Evolutionary conservation across 2,113 vertebrate species (phyloP).

Genomic region (Dendropsophus ebraccatus): DNA sequence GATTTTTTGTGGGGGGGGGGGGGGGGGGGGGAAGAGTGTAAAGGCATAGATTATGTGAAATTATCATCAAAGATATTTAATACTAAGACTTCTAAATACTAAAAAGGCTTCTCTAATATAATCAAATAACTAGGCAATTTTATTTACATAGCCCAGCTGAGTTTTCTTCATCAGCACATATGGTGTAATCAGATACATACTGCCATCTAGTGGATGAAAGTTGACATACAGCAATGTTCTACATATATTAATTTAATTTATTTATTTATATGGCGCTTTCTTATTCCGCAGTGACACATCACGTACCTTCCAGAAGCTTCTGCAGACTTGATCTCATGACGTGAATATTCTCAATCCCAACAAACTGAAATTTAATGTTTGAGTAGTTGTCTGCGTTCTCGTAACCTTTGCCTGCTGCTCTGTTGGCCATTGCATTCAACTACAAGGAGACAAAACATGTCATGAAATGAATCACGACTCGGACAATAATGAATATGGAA

Average conservation of each 20-base stretch:
- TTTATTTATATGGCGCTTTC: too few species aligned
- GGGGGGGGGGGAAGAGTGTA: too few species aligned
- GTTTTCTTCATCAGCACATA: background rate
- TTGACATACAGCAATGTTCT: background rate
- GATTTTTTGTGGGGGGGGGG: too few species aligned
- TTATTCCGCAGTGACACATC: too few species aligned
- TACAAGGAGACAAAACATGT: conserved; percentile 64
- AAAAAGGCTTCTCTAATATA: too few species aligned
- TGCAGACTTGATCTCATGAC: conserved; percentile 96
- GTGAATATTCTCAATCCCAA: conserved; percentile 98
- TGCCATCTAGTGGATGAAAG: background rate
- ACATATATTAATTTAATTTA: too few species aligned
- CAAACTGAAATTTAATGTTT: conserved; percentile 98
- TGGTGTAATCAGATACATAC: background rate
- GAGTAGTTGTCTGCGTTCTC: conserved; percentile 99
- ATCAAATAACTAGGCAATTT: background rate
- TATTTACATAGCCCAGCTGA: background rate
- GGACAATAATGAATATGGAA: background rate
- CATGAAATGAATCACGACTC: background rate
- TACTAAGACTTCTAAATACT: too few species aligned
- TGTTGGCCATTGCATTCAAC: conserved; percentile 96
- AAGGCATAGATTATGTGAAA: too few species aligned
- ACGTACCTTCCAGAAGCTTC: conserved; percentile 91
- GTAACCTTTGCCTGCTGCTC: conserved; percentile 97
- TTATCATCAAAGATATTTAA: too few species aligned